Conservation (phyloP, 2,113 vertebrate species). For the Malurus cyaneus region DNA sequence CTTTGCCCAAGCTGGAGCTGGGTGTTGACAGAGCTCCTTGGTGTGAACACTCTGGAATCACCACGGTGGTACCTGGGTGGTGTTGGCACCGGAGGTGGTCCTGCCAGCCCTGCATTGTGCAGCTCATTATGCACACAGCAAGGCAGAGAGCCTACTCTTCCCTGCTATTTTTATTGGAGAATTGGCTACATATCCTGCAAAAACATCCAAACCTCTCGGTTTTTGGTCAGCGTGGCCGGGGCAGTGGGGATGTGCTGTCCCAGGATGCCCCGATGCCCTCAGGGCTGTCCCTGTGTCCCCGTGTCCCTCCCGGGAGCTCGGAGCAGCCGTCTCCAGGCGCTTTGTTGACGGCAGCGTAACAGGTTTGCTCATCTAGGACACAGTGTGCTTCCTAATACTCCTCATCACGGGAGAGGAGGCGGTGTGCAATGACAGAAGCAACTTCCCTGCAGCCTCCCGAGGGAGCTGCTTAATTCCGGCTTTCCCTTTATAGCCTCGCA, state of each 20-base stretch:
- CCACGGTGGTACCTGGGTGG: rapidly evolving
- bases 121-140: neutral
- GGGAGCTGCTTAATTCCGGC: slow-evolving; percentile 14
- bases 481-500: neutral
- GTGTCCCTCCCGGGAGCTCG: neutral
- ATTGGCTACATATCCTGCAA: neutral
- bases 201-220: neutral
- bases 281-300: neutral
- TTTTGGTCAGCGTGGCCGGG: rapidly evolving
- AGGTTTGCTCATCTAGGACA: neutral
- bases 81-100: rapidly evolving
- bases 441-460: slow-evolving; percentile 12
- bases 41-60: rapidly evolving
- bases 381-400: neutral
- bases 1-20: neutral
- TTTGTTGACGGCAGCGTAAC: neutral
- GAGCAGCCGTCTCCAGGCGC: rapidly evolving
- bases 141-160: neutral
- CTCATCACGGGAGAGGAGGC: neutral
- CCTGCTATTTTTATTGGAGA: neutral
- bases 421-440: neutral
- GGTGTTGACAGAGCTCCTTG: neutral
- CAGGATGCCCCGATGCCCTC: rapidly evolving
- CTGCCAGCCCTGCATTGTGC: neutral
- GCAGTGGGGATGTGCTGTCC: neutral